Evolutionary conservation across 2,113 vertebrate species (phyloP).

Genomic region (Taurulus bubalis): DNA sequence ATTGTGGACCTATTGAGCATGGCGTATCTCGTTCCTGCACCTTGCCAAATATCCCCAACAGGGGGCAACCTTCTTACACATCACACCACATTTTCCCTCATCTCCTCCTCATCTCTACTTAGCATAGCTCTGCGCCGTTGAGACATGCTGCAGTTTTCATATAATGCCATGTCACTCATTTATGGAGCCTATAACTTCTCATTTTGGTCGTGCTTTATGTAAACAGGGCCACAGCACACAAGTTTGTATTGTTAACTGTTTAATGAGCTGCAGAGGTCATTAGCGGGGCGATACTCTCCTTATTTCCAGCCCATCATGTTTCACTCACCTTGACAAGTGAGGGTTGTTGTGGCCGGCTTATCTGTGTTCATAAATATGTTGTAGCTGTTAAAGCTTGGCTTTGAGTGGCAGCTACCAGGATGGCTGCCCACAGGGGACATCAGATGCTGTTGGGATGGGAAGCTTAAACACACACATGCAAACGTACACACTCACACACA

Average conservation of each 20-base stretch:
- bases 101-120: constrained; percentile 13
- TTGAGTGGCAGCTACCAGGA: constrained; percentile 69
- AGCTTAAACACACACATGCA: constrained; percentile 38
- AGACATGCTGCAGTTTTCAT: constrained; percentile 16
- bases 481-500: too few species aligned
- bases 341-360: constrained; percentile 56
- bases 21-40: neutral
- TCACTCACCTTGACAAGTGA: constrained; percentile 65
- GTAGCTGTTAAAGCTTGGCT: constrained; percentile 48
- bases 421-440: constrained; percentile 69
- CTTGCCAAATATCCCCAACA: constrained; percentile 57
- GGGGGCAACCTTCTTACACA: constrained; percentile 65
- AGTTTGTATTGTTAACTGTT: constrained; percentile 1
- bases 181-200: neutral
- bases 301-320: constrained; percentile 36
- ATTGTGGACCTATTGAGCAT: neutral
- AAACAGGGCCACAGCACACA: neutral
- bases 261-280: constrained; percentile 30
- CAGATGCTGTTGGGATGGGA: constrained; percentile 37
- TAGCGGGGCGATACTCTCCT: neutral
- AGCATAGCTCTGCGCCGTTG: neutral
- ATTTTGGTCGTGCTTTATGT: neutral
- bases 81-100: constrained; percentile 5
- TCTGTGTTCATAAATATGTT: constrained; percentile 42
- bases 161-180: constrained; percentile 16